These are phyloP conservation scores for Zeugodacus cucurbitae DNA, from an alignment of 1,140 invertebrate genomes.

Conservation along the genomic window DNA sequence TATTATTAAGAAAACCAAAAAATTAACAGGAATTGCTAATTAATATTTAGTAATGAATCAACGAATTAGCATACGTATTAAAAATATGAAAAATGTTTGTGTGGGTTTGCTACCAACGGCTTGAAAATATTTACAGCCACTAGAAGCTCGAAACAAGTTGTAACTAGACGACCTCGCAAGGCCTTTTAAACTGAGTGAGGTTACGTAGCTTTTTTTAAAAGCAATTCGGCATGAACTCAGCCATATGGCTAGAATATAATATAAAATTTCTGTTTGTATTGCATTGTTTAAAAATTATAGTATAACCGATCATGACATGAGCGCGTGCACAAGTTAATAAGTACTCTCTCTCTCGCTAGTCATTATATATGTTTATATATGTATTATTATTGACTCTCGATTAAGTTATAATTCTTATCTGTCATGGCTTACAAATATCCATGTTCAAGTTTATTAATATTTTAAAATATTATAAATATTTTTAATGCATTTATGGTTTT, in stretches of 20 bases:
- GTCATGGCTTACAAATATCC: too few relatives aligned
- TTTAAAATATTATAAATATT: too few relatives aligned
- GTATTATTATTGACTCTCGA: not conserved
- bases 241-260: not conserved
- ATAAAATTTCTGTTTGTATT: not conserved
- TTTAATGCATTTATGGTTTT: too few relatives aligned
- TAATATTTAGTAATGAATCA: too few relatives aligned
- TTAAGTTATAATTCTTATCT: not conserved
- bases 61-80: too few relatives aligned
- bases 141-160: not conserved
- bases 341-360: not conserved
- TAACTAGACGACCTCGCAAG: not conserved
- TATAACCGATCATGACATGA: not conserved
- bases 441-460: too few relatives aligned
- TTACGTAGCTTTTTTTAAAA: not conserved
- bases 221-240: not conserved
- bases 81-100: too few relatives aligned
- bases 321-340: not conserved
- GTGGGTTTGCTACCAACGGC: not conserved
- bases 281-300: not conserved
- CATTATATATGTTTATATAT: not conserved
- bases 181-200: slow-evolving; percentile 3
- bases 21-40: too few relatives aligned
- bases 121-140: not conserved
- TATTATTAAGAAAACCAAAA: too few relatives aligned